Evolutionary conservation across 2,797 vertebrate genomes (phyloP), one percentile per base, ranked within the genome.

Genomic region (Carcharodon carcharias): DNA sequence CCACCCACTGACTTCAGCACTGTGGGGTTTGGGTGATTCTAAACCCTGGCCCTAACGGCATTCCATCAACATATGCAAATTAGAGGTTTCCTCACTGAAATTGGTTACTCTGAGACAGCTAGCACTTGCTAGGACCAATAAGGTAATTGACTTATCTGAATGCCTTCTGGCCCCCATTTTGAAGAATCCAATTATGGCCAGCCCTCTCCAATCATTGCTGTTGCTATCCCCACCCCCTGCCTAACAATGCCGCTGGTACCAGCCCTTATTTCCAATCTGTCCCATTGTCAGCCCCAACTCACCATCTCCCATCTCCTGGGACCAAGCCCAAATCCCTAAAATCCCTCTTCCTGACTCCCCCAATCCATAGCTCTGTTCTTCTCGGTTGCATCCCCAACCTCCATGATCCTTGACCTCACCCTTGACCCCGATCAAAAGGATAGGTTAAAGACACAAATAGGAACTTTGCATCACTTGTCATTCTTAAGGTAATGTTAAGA

Each of bases 371-470:
- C 69, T 28, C 67, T 23, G 23, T 14, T 14, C 4, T 26, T 69
- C 6, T 7, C 0, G 4, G 4, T 21, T 2, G 5, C 77, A 0
- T 5, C 18, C 80, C 40, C 40, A 1, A 50, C 1, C 21, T 3
- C 21, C 7, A 8, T 21, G 82, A 23, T 85, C 7, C 21, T 5
- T 45, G 6, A 50, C 40, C 82, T 50, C 21, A 85, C 82, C 45
- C 45, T 23, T 8, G 21, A 7, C 23, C 45, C 82, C 1, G 18
- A 85, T 50, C 45, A 21, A 93, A 93, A 56, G 26, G 1, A 85
- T 50, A 85, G 26, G 7, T 16, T 82, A 6, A 50, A 50, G 82
- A 6, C 14, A 4, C n/a, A 45, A 45, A 45, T 6, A 21, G 5
- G 40, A 18, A 82, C 14, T 40, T 21, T 82, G 80, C 40, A 18